phyloP scores from a whole-genome alignment of 30 jellyfish, hydroid and myxozoan genomes.

The Haliclystus octoradiatus region DNA sequence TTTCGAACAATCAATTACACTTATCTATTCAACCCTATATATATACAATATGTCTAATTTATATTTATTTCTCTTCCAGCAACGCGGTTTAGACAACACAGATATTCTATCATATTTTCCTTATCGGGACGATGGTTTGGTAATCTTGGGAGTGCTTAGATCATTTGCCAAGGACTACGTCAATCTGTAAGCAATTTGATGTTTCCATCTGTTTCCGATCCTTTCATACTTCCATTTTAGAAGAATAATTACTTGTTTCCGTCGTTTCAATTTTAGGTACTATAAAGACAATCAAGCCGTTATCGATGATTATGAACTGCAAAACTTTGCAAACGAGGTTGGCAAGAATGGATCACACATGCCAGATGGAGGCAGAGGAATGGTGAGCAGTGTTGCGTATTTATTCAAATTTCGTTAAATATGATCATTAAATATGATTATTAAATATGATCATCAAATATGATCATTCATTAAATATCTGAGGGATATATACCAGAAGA shows the following conservation, averaged over 20 bases:
- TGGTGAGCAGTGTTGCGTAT: constrained; percentile 33
- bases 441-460: too few relatives aligned
- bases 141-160: constrained; percentile 26
- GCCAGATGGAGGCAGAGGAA: constrained; percentile 57
- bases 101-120: constrained; percentile 47
- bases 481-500: too few relatives aligned
- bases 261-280: constrained; percentile 9
- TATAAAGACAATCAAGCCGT: constrained; percentile 24
- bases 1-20: background rate
- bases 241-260: background rate
- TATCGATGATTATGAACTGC: constrained; percentile 48
- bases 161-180: constrained; percentile 38
- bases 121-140: constrained; percentile 67
- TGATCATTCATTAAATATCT: too few relatives aligned
- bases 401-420: too few relatives aligned
- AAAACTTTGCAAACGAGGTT: constrained; percentile 44
- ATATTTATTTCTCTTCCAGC: constrained; percentile 1
- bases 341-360: constrained; percentile 45
- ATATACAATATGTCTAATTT: background rate
- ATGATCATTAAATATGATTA: too few relatives aligned
- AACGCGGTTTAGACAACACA: constrained; percentile 16
- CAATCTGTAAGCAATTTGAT: constrained; percentile 57
- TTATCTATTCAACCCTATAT: background rate
- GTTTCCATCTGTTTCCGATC: too few relatives aligned
- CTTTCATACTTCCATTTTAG: too few relatives aligned